Evolutionary conservation across 2,888 invertebrate species (phyloP), one percentile per base, ranked within the genome.

Genomic region (Pollenia amentaria): DNA sequence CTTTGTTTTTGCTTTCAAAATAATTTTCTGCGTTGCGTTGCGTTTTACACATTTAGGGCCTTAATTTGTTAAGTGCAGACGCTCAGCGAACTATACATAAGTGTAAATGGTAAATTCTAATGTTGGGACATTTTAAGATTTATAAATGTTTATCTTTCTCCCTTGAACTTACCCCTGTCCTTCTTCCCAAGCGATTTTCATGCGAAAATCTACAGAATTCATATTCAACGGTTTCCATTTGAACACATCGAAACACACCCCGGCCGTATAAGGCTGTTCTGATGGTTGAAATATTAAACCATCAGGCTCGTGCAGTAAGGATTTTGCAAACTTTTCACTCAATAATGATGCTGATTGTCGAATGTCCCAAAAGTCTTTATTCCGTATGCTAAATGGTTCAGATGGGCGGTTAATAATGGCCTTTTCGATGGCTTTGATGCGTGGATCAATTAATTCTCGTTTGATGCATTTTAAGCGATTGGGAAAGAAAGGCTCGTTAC

Each of bases 231-330:
- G 99, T 92, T 99, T 99, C 99, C 99, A 99, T 93, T 99, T 99
- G 16, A 99, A 94, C 1, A 99, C 97, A 62, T 96, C 95, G 48
- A 95, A 94, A 90, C 97, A 98, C 8, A 95, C 94, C 0, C 99
- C 99, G 9, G 97, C 94, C 14, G 94, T 94, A 92, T 99, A 99
- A 0, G 96, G 96, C 96, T 97, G 97, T 87, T 95, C 94, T 0
- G 96, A 95, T 0, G 99, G 99, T 92, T 99, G 99, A 92, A 99
- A 99, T 91, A 99, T 98, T 14, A 99, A 95, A 21, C 99, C 99
- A 92, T 99, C 99, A 0, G 99, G 99, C 92, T 99, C 99, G 92
- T 99, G 99, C 0, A 96, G 95, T 18, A 99, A 94, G 48, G 96
- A 95, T 89, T 96, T 96, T 0, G 97, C 95, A 93, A 99, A 99